Conservation (phyloP, 2,888 invertebrate species). For the Bibio marci region DNA sequence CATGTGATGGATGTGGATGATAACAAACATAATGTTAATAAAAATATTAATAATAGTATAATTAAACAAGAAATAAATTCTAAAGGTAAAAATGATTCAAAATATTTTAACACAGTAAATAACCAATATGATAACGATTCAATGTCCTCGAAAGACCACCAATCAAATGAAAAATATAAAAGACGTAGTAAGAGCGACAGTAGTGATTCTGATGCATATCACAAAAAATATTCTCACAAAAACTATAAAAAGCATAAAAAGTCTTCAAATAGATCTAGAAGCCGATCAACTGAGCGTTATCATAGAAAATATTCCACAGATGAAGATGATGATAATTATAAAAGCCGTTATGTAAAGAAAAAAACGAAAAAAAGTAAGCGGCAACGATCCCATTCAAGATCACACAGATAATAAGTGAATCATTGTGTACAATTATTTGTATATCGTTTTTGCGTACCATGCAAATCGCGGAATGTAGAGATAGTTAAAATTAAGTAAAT, state of each 20-base stretch:
- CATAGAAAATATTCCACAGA: slow-evolving; percentile 12
- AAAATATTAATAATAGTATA: background rate
- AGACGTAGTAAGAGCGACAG: background rate
- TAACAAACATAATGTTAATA: background rate
- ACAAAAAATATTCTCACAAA: slow-evolving; percentile 7
- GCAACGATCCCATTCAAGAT: slow-evolving; percentile 20
- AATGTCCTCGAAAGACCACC: background rate
- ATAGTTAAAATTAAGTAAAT: too few species aligned
- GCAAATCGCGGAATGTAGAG: too few species aligned
- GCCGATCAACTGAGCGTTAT: slow-evolving; percentile 15
- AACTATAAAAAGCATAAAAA: slow-evolving; percentile 12
- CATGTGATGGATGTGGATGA: background rate
- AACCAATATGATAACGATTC: background rate
- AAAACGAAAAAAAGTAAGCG: slow-evolving; percentile 27
- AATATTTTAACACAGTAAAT: too few species aligned
- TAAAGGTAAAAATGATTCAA: too few species aligned
- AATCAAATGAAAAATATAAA: background rate
- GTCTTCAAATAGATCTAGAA: slow-evolving; percentile 12
- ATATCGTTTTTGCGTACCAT: too few species aligned
- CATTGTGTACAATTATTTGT: too few species aligned
- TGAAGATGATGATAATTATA: slow-evolving; percentile 15
- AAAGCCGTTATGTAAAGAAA: slow-evolving; percentile 14
- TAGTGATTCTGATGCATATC: background rate
- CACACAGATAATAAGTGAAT: slow-evolving; percentile 8
- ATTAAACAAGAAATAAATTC: too few species aligned